These are phyloP conservation scores for Caerostris darwini DNA, from an alignment of 1,140 invertebrate genomes.

Conservation along the genomic window DNA sequence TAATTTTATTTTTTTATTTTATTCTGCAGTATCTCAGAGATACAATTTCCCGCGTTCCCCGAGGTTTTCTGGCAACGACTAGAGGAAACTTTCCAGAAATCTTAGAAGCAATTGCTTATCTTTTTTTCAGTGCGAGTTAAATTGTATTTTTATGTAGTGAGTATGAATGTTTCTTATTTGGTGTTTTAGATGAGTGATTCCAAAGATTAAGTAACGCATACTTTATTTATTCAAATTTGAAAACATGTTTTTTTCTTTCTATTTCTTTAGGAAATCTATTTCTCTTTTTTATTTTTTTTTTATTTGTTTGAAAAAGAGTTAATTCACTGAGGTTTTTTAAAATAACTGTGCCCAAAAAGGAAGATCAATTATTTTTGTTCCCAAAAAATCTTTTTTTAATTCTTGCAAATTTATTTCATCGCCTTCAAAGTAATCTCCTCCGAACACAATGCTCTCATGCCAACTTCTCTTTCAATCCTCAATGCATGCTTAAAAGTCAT, in stretches of 20 bases:
- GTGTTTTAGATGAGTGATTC: constrained; percentile 6
- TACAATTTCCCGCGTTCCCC: constrained; percentile 32
- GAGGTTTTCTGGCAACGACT: constrained; percentile 49
- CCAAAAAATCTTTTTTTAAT: no score
- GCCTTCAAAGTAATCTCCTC: no score
- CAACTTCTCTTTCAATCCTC: no score
- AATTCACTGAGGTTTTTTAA: no score
- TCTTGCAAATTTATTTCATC: no score
- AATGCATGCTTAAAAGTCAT: no score
- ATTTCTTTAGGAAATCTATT: no score
- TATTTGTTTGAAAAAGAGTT: no score
- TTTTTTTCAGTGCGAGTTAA: neutral
- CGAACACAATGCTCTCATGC: no score
- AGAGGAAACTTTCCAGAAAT: neutral
- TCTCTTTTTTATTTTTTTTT: no score
- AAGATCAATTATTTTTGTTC: no score
- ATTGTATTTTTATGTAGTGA: constrained; percentile 50
- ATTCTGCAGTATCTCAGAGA: neutral
- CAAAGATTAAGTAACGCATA: neutral
- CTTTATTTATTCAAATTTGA: constrained; percentile 8
- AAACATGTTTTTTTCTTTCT: neutral
- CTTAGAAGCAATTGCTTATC: constrained; percentile 4
- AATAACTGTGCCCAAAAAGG: no score
- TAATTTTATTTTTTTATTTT: neutral
- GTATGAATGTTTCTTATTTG: neutral